A percentile compares a stretch with the other conserved stretches of the same genome.
phyloP scores from a whole-genome alignment of 1,140 invertebrate genomes.

The Camponotus floridanus region DNA sequence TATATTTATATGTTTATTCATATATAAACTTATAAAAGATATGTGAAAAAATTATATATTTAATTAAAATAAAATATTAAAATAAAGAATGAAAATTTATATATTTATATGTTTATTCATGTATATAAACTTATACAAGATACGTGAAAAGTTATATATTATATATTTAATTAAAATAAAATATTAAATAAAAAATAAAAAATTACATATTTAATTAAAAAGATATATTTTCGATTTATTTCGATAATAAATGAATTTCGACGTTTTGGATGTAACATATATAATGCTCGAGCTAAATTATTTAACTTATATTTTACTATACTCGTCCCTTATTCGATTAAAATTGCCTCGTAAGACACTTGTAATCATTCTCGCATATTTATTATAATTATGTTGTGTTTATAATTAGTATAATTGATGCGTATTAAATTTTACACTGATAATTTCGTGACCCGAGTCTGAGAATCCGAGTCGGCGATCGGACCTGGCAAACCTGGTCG shows the following conservation, averaged over 20 bases:
- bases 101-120: too few species aligned
- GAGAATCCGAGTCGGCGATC: neutral
- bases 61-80: too few species aligned
- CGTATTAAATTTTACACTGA: conserved; percentile 32
- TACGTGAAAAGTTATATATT: neutral
- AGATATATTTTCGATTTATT: neutral
- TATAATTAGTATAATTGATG: conserved; percentile 4
- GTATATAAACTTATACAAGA: neutral
- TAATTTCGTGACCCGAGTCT: neutral
- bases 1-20: too few species aligned
- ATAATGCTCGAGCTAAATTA: neutral
- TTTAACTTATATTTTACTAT: conserved; percentile 1
- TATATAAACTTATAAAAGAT: neutral
- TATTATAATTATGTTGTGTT: neutral
- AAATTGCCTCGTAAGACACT: neutral
- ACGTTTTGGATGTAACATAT: neutral
- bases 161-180: neutral
- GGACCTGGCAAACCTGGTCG: neutral
- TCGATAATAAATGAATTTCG: neutral
- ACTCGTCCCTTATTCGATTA: too few species aligned
- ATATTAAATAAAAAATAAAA: too few species aligned
- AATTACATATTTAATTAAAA: neutral
- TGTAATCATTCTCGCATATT: neutral
- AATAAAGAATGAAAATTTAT: too few species aligned
- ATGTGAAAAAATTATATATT: too few species aligned